A percentile compares a stretch with the other conserved stretches of the same genome.
Conservation (phyloP, 92 coral and sea anemone species). For the Phenganax subtilis region DNA sequence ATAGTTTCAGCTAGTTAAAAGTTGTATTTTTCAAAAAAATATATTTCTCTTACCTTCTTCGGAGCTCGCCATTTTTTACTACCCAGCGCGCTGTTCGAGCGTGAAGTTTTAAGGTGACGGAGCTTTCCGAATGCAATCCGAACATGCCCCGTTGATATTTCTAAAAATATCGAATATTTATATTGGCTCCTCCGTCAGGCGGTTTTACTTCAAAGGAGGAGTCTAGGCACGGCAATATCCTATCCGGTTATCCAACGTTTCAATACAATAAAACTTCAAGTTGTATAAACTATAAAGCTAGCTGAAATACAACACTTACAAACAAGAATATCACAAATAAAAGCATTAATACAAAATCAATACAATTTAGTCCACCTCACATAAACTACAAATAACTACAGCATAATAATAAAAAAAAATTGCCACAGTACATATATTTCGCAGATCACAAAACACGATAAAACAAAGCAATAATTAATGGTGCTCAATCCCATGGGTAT, state of each 20-base stretch:
- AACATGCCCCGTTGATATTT: background rate
- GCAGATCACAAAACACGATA: no score
- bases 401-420: background rate
- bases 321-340: no score
- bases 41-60: slow-evolving; percentile 61
- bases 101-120: slow-evolving; percentile 34
- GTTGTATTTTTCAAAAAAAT: background rate
- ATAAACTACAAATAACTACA: no score
- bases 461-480: background rate
- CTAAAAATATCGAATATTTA: background rate
- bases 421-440: background rate
- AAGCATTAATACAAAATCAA: no score
- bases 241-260: no score
- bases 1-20: background rate
- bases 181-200: no score
- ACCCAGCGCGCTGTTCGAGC: slow-evolving; percentile 37
- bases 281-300: background rate
- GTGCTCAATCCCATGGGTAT: background rate
- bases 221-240: no score
- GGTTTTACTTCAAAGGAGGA: no score
- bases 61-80: slow-evolving; percentile 71
- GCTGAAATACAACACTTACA: background rate
- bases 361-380: no score
- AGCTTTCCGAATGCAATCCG: background rate
- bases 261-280: no score